Base-by-base conservation (phyloP, 2,888 invertebrate species). In the Tubiluchus corallicola region DNA sequence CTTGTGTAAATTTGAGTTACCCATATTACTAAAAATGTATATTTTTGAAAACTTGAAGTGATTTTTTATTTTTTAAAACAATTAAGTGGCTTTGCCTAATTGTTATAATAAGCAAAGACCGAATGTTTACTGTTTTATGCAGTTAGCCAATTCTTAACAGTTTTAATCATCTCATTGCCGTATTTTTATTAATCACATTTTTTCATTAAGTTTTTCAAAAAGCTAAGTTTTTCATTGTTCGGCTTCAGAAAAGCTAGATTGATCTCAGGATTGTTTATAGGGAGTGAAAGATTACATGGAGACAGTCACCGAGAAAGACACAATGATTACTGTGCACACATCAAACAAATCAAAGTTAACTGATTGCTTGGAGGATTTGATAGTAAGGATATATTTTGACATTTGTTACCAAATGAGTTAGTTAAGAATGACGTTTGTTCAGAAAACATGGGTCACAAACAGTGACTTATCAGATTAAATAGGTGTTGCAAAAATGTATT, bases 251-350 rank as follows among this genome's bases (percentile, higher is more conserved):
- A 9, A 5, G 5, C 13, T 5, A 5, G 15, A 13, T 38, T 38
- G 29, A n/a, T 9, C 29, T 29, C 9, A n/a, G n/a, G n/a, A n/a
- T n/a, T 37, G 79, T 45, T 69, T 83, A 37, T 76, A 82, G 57
- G 81, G 80, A 62, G 82, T 85, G 2, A 73, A 82, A 50, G 83
- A 84, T 58, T 79, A 81, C 20, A 84, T 88, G 75, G 82, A 83
- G 55, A 78, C 82, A 57, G 85, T 88, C 69, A 84, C 83, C 49
- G 82, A 84, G 57, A 87, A 87, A 61, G 88, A 85, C 67, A 75
- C 78, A 5, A 73, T 82, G 61, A 82, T 85, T 54, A 80, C 82
- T 57, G 76, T 81, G 5, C 82, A 82, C 38, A 85, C 83, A 65
- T 74, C 72, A 55, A 90, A 84, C 65, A 85, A 84, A 61, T 77